Evolutionary conservation across 2,888 invertebrate genomes (phyloP).

Genomic region (Andrena bucephala): DNA sequence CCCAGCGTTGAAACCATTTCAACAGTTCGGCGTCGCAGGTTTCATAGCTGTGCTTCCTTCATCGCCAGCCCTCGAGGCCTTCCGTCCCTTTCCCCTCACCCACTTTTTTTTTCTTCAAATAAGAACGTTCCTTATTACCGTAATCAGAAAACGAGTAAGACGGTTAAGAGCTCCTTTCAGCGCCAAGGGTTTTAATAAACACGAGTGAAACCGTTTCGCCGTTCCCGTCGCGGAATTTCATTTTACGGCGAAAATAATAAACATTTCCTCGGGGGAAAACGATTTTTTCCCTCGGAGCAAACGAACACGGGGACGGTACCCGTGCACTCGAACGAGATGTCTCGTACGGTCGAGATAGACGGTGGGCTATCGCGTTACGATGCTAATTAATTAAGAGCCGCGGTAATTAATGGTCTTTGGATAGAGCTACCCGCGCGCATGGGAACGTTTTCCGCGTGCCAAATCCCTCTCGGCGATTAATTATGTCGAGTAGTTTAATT

Average conservation of each 20-base stretch:
- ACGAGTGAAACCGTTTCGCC: neutral
- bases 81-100: neutral
- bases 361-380: slow-evolving; percentile 4
- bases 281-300: neutral
- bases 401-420: slow-evolving; percentile 26
- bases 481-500: slow-evolving; percentile 36
- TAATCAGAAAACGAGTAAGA: slow-evolving; percentile 10
- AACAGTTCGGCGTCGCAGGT: neutral
- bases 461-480: slow-evolving; percentile 18
- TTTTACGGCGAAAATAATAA: slow-evolving; percentile 42
- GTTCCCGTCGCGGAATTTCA: slow-evolving; percentile 24
- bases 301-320: neutral
- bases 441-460: slow-evolving; percentile 21
- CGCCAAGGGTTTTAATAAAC: slow-evolving; percentile 19
- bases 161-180: slow-evolving; percentile 18
- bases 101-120: neutral
- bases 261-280: slow-evolving; percentile 14
- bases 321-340: slow-evolving; percentile 8
- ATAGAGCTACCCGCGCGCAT: slow-evolving; percentile 9
- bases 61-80: neutral
- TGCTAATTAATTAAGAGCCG: slow-evolving; percentile 51
- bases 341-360: slow-evolving; percentile 2
- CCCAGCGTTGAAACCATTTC: neutral
- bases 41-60: slow-evolving; percentile 1
- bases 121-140: neutral